These are phyloP conservation scores for Mythimna albipuncta DNA, from an alignment of 2,888 invertebrate genomes.

Conservation along the genomic window DNA sequence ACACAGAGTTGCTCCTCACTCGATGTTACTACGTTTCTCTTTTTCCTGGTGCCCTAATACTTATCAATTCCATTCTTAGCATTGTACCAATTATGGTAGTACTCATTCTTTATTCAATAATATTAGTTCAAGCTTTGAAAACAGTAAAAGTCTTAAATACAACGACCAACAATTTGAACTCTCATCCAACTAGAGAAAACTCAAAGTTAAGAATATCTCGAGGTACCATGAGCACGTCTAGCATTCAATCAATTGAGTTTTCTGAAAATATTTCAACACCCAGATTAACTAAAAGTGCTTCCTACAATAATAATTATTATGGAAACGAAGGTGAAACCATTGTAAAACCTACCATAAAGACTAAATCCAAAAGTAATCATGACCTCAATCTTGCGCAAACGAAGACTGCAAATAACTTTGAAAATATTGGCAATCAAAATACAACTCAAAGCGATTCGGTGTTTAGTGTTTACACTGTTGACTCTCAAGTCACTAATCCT, in stretches of 20 bases:
- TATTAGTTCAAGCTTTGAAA: slow-evolving; percentile 90
- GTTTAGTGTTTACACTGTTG: slow-evolving; percentile 77
- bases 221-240: slow-evolving; percentile 67
- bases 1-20: slow-evolving; percentile 72
- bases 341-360: slow-evolving; percentile 44
- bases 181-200: slow-evolving; percentile 61
- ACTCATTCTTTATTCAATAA: slow-evolving; percentile 90
- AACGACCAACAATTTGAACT: slow-evolving; percentile 71
- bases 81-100: slow-evolving; percentile 86
- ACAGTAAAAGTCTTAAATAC: slow-evolving; percentile 80
- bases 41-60: slow-evolving; percentile 89
- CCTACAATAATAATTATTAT: slow-evolving; percentile 72
- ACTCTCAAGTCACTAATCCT: slow-evolving; percentile 68
- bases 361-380: slow-evolving; percentile 78
- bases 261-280: slow-evolving; percentile 53
- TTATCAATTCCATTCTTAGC: slow-evolving; percentile 90
- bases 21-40: slow-evolving; percentile 91
- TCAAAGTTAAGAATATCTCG: slow-evolving; percentile 80
- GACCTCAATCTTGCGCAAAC: slow-evolving; percentile 69
- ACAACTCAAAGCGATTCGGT: slow-evolving; percentile 71
- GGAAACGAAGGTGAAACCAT: slow-evolving; percentile 45
- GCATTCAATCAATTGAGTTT: slow-evolving; percentile 65
- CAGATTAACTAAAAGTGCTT: slow-evolving; percentile 78
- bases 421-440: slow-evolving; percentile 54
- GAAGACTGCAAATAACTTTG: slow-evolving; percentile 49